A percentile compares a stretch with the other conserved stretches of the same genome.
phyloP scores from a whole-genome alignment of 2,797 vertebrate genomes.

The Leptoclinus maculatus region DNA sequence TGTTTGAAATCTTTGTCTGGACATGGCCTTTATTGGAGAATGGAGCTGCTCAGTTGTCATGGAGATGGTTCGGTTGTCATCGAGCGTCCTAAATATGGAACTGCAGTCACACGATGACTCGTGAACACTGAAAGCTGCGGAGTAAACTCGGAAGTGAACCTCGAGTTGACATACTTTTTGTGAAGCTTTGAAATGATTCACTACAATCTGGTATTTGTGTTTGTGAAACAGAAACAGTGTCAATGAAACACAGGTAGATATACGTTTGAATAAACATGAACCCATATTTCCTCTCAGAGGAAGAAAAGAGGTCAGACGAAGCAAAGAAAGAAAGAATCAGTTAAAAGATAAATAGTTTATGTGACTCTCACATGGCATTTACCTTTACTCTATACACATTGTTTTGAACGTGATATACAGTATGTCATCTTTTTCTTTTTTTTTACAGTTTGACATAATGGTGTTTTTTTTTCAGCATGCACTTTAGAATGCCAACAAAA shows the following conservation, averaged over 20 bases:
- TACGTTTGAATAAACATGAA: not conserved
- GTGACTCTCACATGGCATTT: constrained; percentile 80
- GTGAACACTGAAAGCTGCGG: not conserved
- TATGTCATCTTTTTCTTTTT: constrained; percentile 53
- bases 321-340: constrained; percentile 52
- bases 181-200: not conserved
- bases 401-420: constrained; percentile 75
- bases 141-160: not conserved
- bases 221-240: not conserved
- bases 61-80: not conserved
- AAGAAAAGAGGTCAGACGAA: constrained; percentile 34
- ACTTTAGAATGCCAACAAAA: constrained; percentile 90
- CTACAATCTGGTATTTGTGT: not conserved
- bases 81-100: not conserved
- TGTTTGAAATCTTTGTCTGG: not conserved
- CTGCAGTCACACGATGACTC: not conserved
- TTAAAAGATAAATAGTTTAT: constrained; percentile 85
- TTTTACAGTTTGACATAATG: constrained; percentile 83
- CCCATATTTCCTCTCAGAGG: not conserved
- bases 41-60: not conserved
- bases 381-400: constrained; percentile 81
- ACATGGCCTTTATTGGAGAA: not conserved
- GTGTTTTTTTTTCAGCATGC: constrained; percentile 87
- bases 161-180: not conserved
- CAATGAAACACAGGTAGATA: not conserved